These are phyloP conservation scores for Lanius ludovicianus DNA, from an alignment of 2,113 vertebrate species.

Conservation along the genomic window DNA sequence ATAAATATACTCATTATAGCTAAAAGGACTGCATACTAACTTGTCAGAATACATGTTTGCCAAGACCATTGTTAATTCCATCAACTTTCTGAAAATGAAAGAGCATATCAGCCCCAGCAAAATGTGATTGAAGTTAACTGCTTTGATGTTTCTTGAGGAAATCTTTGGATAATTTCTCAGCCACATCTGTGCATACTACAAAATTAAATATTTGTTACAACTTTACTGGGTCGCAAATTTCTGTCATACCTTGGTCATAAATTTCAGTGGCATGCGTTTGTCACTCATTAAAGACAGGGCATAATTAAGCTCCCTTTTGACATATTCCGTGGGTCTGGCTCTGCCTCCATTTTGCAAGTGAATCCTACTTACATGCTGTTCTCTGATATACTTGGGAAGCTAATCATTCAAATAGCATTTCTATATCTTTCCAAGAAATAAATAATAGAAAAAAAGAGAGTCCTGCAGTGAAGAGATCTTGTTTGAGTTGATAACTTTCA, in stretches of 20 bases:
- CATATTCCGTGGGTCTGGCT: neutral
- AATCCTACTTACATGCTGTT: slow-evolving; percentile 44
- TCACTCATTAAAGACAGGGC: slow-evolving; percentile 31
- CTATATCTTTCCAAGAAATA: slow-evolving; percentile 16
- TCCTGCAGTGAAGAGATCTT: slow-evolving; percentile 1
- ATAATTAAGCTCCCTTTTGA: neutral
- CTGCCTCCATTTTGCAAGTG: slow-evolving; percentile 17
- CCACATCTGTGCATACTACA: neutral
- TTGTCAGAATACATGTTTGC: neutral
- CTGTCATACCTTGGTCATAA: slow-evolving; percentile 37
- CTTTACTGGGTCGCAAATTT: slow-evolving; percentile 46
- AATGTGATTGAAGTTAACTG: slow-evolving; percentile 20
- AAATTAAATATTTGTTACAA: slow-evolving; percentile 62
- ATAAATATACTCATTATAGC: neutral
- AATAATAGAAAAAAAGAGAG: neutral
- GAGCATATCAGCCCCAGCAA: neutral
- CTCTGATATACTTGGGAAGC: slow-evolving; percentile 50
- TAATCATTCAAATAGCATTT: slow-evolving; percentile 53
- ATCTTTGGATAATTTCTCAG: slow-evolving; percentile 27
- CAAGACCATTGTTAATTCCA: neutral
- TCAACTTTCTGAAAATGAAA: slow-evolving; percentile 22
- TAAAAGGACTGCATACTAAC: neutral
- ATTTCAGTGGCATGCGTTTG: slow-evolving; percentile 53
- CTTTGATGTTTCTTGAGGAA: slow-evolving; percentile 44
- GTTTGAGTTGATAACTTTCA: neutral